A percentile compares a stretch with the other conserved stretches of the same genome.
These are phyloP conservation scores for Phlogophora meticulosa DNA, from an alignment of 2,888 invertebrate species.

Conservation along the genomic window DNA sequence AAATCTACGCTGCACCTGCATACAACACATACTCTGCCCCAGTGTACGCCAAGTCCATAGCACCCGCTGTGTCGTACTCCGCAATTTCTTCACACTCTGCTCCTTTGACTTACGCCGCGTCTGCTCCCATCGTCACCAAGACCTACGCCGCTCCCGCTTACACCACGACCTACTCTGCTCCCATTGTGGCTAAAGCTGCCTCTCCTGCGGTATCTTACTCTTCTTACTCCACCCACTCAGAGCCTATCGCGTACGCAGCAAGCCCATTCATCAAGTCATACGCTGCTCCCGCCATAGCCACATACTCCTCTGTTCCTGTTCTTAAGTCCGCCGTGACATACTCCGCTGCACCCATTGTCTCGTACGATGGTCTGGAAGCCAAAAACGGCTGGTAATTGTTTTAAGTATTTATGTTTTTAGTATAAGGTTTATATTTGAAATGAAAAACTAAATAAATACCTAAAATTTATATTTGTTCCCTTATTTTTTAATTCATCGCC, in stretches of 20 bases:
- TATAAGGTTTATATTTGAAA: not conserved
- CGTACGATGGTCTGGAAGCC: slow-evolving; percentile 73
- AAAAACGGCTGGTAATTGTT: slow-evolving; percentile 82
- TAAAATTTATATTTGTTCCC: not conserved
- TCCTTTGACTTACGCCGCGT: slow-evolving; percentile 80
- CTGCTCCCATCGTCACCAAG: slow-evolving; percentile 64
- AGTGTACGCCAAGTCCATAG: slow-evolving; percentile 79
- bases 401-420: slow-evolving; percentile 25
- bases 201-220: slow-evolving; percentile 58
- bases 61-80: slow-evolving; percentile 76
- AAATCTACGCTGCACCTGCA: slow-evolving; percentile 70
- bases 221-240: slow-evolving; percentile 64
- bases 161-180: slow-evolving; percentile 74
- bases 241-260: slow-evolving; percentile 76
- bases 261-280: slow-evolving; percentile 84
- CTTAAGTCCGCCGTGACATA: slow-evolving; percentile 75
- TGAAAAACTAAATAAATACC: not conserved
- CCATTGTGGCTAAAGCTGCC: slow-evolving; percentile 75
- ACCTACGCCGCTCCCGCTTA: slow-evolving; percentile 70
- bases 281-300: slow-evolving; percentile 64
- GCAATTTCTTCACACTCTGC: slow-evolving; percentile 82
- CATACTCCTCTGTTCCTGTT: slow-evolving; percentile 73
- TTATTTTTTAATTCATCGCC: not conserved
- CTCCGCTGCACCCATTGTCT: slow-evolving; percentile 71
- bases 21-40: slow-evolving; percentile 73